Conservation (phyloP, 2,888 invertebrate genomes). For the Parascotia fuliginaria region DNA sequence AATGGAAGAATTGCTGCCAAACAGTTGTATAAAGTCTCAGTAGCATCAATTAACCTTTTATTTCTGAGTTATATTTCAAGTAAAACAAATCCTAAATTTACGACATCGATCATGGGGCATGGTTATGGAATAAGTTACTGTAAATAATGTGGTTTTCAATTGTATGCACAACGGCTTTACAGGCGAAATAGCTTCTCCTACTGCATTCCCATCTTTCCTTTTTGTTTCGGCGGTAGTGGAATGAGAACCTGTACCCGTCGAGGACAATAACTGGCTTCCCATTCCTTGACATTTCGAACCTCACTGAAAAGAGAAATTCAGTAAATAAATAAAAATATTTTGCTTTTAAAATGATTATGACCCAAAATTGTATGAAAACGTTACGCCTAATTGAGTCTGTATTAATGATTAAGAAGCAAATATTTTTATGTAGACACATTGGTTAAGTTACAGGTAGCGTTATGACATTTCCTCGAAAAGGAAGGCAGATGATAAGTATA, state of each 20-base stretch:
- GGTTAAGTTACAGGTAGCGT: no score
- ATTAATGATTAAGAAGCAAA: no score
- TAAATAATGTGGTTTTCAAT: constrained; percentile 47
- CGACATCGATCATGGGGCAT: constrained; percentile 42
- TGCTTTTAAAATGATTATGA: no score
- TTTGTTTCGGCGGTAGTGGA: constrained; percentile 60
- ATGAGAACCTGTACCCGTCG: constrained; percentile 61
- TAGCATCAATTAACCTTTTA: no score
- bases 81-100: neutral
- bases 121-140: constrained; percentile 57
- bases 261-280: constrained; percentile 57
- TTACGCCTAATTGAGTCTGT: no score
- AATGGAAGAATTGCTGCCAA: no score
- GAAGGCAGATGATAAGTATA: no score
- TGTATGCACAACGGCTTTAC: constrained; percentile 64
- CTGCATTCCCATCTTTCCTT: constrained; percentile 69
- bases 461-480: no score
- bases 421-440: no score
- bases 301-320: constrained; percentile 14
- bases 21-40: no score
- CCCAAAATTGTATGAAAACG: no score
- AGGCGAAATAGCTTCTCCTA: constrained; percentile 64
- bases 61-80: no score
- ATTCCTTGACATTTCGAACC: constrained; percentile 56
- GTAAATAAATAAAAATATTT: neutral